phyloP scores from a whole-genome alignment of 2,113 vertebrate species.

The Proteles cristata region DNA sequence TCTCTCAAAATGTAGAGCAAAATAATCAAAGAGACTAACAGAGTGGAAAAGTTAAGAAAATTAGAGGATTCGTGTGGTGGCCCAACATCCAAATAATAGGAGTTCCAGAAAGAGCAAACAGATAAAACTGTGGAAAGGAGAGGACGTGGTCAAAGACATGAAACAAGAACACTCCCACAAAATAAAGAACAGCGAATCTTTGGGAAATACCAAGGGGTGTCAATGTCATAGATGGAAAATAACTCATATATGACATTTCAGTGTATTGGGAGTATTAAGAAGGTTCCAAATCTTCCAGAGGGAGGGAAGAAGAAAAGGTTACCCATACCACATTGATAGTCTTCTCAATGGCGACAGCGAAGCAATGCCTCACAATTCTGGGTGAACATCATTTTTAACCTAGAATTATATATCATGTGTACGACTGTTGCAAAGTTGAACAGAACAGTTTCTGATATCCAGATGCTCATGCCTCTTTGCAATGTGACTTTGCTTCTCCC shows the following conservation, averaged over 20 bases:
- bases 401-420: neutral
- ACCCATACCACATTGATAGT: neutral
- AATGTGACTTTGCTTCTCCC: neutral
- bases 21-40: neutral
- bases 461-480: neutral
- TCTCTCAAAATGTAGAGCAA: neutral
- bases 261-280: neutral
- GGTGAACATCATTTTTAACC: neutral
- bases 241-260: neutral
- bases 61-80: neutral
- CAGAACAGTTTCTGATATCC: neutral
- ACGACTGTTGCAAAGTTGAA: neutral
- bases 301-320: neutral
- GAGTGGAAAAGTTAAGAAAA: constrained; percentile 25
- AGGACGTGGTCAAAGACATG: neutral
- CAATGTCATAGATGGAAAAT: neutral
- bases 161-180: neutral
- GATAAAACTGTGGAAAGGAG: neutral
- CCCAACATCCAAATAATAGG: neutral
- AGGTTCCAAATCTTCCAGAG: neutral
- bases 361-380: neutral
- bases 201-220: neutral
- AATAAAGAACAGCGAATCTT: neutral
- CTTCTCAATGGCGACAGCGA: neutral
- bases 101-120: neutral